Evolutionary conservation across 2,888 invertebrate genomes (phyloP).

Genomic region (Leptinotarsa juncta): DNA sequence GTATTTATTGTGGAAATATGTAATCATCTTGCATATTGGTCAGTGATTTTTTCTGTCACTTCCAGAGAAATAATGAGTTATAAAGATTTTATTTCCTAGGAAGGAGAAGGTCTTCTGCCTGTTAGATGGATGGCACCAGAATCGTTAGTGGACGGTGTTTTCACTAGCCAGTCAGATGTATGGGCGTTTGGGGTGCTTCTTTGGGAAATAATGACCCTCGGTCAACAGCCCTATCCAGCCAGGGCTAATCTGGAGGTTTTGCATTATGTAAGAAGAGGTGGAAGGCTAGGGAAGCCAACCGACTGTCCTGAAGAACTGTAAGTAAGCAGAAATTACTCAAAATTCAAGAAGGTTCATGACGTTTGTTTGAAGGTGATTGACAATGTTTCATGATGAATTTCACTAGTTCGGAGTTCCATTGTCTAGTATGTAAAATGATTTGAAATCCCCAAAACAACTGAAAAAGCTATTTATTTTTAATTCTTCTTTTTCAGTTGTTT

Average conservation of each 20-base stretch:
- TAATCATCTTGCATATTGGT: no score
- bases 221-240: slow-evolving; percentile 96
- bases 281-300: slow-evolving; percentile 82
- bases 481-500: no score
- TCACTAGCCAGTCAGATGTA: slow-evolving; percentile 96
- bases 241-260: slow-evolving; percentile 92
- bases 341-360: no score
- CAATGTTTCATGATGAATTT: no score
- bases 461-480: no score
- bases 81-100: slow-evolving; percentile 15
- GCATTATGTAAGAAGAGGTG: slow-evolving; percentile 88
- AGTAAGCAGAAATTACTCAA: slow-evolving; percentile 63
- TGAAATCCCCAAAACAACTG: no score
- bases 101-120: slow-evolving; percentile 87
- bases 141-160: slow-evolving; percentile 94
- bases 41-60: background rate
- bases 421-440: no score
- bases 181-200: slow-evolving; percentile 95
- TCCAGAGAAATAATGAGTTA: background rate
- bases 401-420: no score
- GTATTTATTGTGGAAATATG: no score
- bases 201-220: slow-evolving; percentile 97
- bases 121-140: slow-evolving; percentile 99
- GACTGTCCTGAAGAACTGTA: slow-evolving; percentile 87
- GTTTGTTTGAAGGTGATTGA: no score